Base-by-base conservation (phyloP, 2,888 invertebrate genomes). In the Cristatella mucedo region DNA sequence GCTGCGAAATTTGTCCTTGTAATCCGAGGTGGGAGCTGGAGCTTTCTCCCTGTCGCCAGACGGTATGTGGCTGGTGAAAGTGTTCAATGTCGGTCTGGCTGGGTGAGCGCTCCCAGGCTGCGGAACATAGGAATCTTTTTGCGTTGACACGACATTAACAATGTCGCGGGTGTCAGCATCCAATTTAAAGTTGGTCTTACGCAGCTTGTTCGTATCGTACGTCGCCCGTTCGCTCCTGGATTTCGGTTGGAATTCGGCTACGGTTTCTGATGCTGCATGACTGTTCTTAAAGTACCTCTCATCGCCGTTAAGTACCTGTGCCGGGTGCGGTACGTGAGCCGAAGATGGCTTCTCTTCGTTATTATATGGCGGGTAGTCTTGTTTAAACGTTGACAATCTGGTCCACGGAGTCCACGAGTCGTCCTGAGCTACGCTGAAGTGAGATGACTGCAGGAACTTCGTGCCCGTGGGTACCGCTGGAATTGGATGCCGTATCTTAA, bases 111-210 rank as follows among this genome's bases (percentile, higher is more conserved):
- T 44, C 16, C 41, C 41, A 43, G 52, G 46, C 42, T 57, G 53
- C 1, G 60, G 55, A 18, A 50, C 48, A 39, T 54, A 60, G 40
- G 55, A 54, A 2, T 46, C 39, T 33, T 50, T 51, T 34, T 59
- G 55, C 16, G 55, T 54, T n/a, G 59, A 59, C 6, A 51, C 45
- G 43, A 55, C 58, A 3, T 47, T 46, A 36, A 56, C 49, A 15
- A 57, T 50, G 47, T 59, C 57, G 31, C 46, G 50, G 13, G 50
- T 38, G 41, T 60, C 60, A 22, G 48, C 40, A 42, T 60, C 58
- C 57, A 59, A 57, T 45, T 59, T 60, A 40, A 59, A 60, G 45
- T 59, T 60, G 3, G 60, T 60, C 7, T 42, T 40, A 21, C 56
- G 44, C 11, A 57, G 45, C 34, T 52, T 56, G 18, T 36, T 36